Evolutionary conservation across 2,888 invertebrate species (phyloP).

Genomic region (Macaria liturata): DNA sequence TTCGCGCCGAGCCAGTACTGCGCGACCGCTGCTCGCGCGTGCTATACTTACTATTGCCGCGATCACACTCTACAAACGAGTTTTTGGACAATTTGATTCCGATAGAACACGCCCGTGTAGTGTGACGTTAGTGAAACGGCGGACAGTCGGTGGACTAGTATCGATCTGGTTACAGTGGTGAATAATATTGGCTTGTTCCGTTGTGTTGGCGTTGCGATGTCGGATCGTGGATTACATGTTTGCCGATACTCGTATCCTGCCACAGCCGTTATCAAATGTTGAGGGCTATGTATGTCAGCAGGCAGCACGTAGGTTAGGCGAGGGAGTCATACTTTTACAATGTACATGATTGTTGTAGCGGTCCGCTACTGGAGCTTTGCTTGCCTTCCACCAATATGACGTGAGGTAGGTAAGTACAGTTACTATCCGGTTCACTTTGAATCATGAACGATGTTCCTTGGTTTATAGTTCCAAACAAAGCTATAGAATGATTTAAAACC

Average conservation of each 20-base stretch:
- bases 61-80: slow-evolving; percentile 38
- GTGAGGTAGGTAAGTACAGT: too few species aligned
- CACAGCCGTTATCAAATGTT: slow-evolving; percentile 48
- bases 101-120: slow-evolving; percentile 65
- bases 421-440: too few species aligned
- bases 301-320: slow-evolving; percentile 8
- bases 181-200: slow-evolving; percentile 43
- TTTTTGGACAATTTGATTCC: slow-evolving; percentile 39
- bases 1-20: slow-evolving; percentile 76
- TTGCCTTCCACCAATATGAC: too few species aligned
- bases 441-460: too few species aligned
- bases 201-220: slow-evolving; percentile 42
- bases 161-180: slow-evolving; percentile 56
- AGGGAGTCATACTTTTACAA: too few species aligned
- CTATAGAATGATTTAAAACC: too few species aligned
- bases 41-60: slow-evolving; percentile 56
- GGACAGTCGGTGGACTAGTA: slow-evolving; percentile 55
- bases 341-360: too few species aligned
- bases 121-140: slow-evolving; percentile 70
- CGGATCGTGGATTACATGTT: slow-evolving; percentile 39
- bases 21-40: slow-evolving; percentile 71
- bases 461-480: too few species aligned
- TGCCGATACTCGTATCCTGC: slow-evolving; percentile 45
- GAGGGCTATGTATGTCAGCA: slow-evolving; percentile 37
- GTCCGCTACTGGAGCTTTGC: too few species aligned